Conservation (phyloP, 2,113 vertebrate genomes). For the Alces alces region DNA sequence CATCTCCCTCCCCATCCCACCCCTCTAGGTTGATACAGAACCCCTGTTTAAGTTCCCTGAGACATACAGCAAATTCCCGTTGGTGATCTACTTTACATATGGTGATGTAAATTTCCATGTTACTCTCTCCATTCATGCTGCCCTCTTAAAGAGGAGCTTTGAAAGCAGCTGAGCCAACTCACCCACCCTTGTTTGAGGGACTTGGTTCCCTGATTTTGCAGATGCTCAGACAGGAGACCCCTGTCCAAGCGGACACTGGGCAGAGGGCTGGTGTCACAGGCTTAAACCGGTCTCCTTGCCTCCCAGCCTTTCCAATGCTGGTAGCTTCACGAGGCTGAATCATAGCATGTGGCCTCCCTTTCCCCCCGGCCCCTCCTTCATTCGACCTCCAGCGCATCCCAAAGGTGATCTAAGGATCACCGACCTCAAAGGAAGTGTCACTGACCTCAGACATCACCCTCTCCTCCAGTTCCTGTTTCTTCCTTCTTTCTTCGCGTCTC, state of each 20-base stretch:
- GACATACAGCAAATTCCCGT: background rate
- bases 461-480: background rate
- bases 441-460: background rate
- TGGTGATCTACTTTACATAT: background rate
- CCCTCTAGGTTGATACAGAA: background rate
- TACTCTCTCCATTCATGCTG: background rate
- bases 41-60: background rate
- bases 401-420: no score
- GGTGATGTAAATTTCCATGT: background rate
- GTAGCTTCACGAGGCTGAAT: no score
- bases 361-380: fast-evolving
- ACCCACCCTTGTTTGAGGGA: background rate
- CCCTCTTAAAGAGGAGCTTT: background rate
- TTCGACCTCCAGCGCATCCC: background rate
- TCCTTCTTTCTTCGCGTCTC: background rate
- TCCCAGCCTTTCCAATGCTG: background rate
- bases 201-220: background rate
- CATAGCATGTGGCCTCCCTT: fast-evolving
- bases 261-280: background rate
- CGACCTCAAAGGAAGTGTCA: background rate
- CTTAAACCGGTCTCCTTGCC: background rate
- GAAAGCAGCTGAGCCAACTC: background rate
- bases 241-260: fast-evolving
- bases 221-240: background rate
- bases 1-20: background rate